Evolutionary conservation across 2,113 vertebrate species (phyloP), one percentile per base, ranked within the genome.

Genomic region (Cynoglossus semilaevis): DNA sequence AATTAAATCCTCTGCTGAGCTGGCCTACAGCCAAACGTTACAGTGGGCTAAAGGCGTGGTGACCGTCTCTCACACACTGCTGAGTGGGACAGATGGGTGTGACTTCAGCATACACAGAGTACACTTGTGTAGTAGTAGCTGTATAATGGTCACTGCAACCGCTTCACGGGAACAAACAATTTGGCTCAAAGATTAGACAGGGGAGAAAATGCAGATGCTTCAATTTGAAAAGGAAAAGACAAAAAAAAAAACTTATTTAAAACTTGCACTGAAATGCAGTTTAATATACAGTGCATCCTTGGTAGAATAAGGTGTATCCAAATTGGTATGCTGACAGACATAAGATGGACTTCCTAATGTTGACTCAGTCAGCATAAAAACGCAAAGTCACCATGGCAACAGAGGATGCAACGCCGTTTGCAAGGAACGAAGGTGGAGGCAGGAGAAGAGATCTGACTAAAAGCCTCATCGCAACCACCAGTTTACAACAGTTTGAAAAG

Each of bases 381-480:
- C 78, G 87, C 77, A 72, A 84, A 63, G 86, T 92, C 87, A 80
- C 91, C 87, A 91, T 92, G 89, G 89, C 79, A 92, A 92, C 91
- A 85, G 67, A 52, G 80, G 84, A 91, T 86, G 85, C 89, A 84
- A 83, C 66, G 73, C 56, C 56, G 68, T 64, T 74, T 58, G 61
- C 53, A 57, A 53, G 37, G 57, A 60, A 12, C 51, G 71, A 72
- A 44, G 61, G 54, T 52, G 71, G 54, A 14, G 71, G 54, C 17
- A 9, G 63, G 35, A 19, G 54, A 35, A 19, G 54, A 35, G 46
- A 41, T 9, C 40, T 67, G 47, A 6, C 45, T 19, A 66, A 15
- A 18, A 64, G 46, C 29, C 52, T 8, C 42, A 58, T 50, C n/a
- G 40, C 48, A 12, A 49, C n/a, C 41, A 64, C 57, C 34, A 34